phyloP scores from a whole-genome alignment of 2,888 invertebrate species.

The Eristalinus aeneus region DNA sequence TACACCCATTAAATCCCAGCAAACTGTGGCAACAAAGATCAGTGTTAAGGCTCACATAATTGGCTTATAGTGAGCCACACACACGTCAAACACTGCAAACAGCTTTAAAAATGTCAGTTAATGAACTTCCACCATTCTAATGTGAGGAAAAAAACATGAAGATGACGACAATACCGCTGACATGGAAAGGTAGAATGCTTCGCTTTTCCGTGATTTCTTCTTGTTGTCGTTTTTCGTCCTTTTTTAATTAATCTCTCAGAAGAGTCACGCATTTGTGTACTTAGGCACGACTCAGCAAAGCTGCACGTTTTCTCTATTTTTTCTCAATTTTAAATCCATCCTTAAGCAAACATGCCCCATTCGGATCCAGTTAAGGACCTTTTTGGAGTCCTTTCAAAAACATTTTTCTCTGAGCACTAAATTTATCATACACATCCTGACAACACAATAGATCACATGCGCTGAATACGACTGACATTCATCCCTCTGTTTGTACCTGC shows the following conservation, averaged over 20 bases:
- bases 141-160: neutral
- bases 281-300: constrained; percentile 32
- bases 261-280: constrained; percentile 39
- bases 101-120: neutral
- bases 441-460: constrained; percentile 41
- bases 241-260: constrained; percentile 46
- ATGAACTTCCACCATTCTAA: neutral
- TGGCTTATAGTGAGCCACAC: constrained; percentile 31
- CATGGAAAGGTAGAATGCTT: neutral
- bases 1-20: constrained; percentile 8
- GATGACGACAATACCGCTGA: constrained; percentile 17
- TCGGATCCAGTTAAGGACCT: neutral
- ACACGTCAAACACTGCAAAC: neutral
- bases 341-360: constrained; percentile 8
- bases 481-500: neutral
- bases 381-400: constrained; percentile 8
- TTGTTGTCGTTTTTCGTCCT: neutral
- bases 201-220: neutral
- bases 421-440: constrained; percentile 34
- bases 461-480: constrained; percentile 38
- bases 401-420: neutral
- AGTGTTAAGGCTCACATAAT: constrained; percentile 60
- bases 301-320: neutral
- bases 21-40: constrained; percentile 39
- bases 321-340: constrained; percentile 21